Evolutionary conservation across 1,140 invertebrate genomes (phyloP), one percentile per base, ranked within the genome.

Genomic region (Uloborus diversus): DNA sequence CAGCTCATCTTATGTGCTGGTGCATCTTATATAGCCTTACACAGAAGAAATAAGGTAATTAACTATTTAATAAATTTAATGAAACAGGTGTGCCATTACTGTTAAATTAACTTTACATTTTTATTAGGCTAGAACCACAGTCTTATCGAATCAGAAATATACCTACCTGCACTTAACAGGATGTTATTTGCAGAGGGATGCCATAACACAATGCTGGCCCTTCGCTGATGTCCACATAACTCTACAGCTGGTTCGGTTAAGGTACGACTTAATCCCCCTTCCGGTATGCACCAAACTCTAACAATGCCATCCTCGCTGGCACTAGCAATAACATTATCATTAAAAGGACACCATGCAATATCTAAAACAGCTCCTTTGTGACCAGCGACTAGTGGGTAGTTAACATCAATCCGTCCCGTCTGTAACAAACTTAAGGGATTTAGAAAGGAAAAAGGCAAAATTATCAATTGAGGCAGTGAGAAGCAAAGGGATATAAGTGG

Each of bases 301-400:
- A 99, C 94, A 4, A 97, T 94, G 86, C 96, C 98, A 87, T 99
- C 98, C 87, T 99, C 98, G 0, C 96, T 98, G 30, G 95, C 96
- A 81, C 95, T 97, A 13, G 98, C 98, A 84, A 99, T 99, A 61
- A 99, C 94, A 88, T 99, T 96, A 87, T 99, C 97, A 86, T 99
- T 98, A 88, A 99, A 97, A 2, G 97, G 98, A 88, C 96, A 98
- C 96, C 96, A 99, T 3, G 96, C 94, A 82, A 99, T 97, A 88
- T 99, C 98, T 42, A 99, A 88, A 11, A 99, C 97, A 5, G 97
- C 96, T 17, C 96, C 97, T 88, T 98, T 98, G 89, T 99, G 98
- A 28, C 98, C 98, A 59, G 95, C 95, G 20, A 99, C 98, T 80
- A 99, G 88, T 2, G 97, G 96, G 87, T 94, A 92, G 88, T 99